Conservation (phyloP, 2,888 invertebrate species). For the Merodon equestris region DNA sequence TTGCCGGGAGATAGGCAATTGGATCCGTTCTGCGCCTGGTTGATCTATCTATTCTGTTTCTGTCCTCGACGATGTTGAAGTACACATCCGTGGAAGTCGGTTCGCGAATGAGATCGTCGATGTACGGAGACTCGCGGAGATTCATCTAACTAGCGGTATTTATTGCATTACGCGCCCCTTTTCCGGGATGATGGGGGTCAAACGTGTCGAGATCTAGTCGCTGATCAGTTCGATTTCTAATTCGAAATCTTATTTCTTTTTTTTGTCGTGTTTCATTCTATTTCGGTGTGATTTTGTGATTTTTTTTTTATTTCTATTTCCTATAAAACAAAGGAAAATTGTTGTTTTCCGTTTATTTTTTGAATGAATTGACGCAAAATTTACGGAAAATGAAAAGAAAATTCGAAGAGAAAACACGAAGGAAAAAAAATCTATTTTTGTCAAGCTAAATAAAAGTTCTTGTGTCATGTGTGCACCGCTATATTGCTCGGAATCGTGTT, state of each 20-base stretch:
- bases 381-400: slow-evolving; percentile 21
- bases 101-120: slow-evolving; percentile 38
- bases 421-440: slow-evolving; percentile 52
- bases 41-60: slow-evolving; percentile 26
- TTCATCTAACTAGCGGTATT: not conserved
- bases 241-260: too few species aligned
- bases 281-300: not conserved
- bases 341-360: slow-evolving; percentile 1
- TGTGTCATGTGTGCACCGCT: slow-evolving; percentile 46
- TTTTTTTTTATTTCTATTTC: too few species aligned
- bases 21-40: slow-evolving; percentile 17
- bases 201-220: slow-evolving; percentile 15
- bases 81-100: too few species aligned
- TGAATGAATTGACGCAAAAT: slow-evolving; percentile 31
- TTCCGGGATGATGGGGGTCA: slow-evolving; percentile 37
- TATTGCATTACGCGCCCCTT: not conserved
- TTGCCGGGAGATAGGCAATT: slow-evolving; percentile 43
- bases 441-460: slow-evolving; percentile 53
- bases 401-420: slow-evolving; percentile 16
- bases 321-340: not conserved
- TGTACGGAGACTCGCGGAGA: slow-evolving; percentile 16
- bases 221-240: too few species aligned
- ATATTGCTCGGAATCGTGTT: slow-evolving; percentile 24
- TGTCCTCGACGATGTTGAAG: too few species aligned
- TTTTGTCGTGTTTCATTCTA: not conserved